phyloP scores from a whole-genome alignment of 2,888 invertebrate genomes.

The Drosophila quinaria region DNA sequence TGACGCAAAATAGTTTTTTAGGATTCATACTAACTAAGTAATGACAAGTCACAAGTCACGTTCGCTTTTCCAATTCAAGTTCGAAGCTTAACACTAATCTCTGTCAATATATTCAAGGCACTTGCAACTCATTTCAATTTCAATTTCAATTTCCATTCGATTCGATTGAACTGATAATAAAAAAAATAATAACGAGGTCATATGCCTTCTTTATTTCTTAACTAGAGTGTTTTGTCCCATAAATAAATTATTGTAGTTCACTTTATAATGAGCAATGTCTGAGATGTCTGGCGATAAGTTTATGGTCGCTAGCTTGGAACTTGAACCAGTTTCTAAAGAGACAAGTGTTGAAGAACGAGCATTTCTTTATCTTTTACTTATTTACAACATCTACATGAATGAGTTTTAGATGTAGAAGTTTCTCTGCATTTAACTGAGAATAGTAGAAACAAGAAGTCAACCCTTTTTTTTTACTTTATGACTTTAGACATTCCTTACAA shows the following conservation, averaged over 20 bases:
- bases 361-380: neutral
- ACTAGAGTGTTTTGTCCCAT: slow-evolving; percentile 17
- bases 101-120: slow-evolving; percentile 11
- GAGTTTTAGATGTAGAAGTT: no score
- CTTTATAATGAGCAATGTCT: neutral
- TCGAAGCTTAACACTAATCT: slow-evolving; percentile 14
- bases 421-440: no score
- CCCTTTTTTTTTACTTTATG: no score
- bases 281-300: slow-evolving; percentile 8
- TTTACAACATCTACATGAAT: neutral
- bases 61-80: neutral
- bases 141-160: neutral
- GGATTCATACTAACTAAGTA: slow-evolving; percentile 3
- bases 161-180: slow-evolving; percentile 15
- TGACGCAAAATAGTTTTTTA: slow-evolving; percentile 32
- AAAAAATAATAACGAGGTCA: slow-evolving; percentile 11
- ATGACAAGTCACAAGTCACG: neutral
- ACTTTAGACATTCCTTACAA: no score
- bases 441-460: no score
- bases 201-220: neutral
- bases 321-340: neutral
- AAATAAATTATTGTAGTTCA: neutral
- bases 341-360: neutral
- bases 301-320: neutral
- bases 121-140: neutral